Evolutionary conservation across 2,888 invertebrate genomes (phyloP), one percentile per base, ranked within the genome.

Genomic region (Leptinotarsa haldemani): DNA sequence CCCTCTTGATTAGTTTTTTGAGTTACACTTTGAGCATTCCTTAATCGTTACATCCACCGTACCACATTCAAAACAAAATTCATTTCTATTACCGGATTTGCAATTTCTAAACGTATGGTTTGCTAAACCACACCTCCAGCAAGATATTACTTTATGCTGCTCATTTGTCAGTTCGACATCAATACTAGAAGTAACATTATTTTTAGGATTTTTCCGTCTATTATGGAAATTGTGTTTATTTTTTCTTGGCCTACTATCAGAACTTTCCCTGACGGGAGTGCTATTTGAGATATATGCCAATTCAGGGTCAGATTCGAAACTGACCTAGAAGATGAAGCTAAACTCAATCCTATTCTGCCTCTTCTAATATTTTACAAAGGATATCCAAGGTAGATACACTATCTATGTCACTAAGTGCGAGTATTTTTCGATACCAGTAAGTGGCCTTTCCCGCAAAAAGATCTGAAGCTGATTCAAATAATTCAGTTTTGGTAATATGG

Each of bases 1-100:
- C 15, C 15, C 48, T 5, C 48, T 4, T 48, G 15, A 53, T 18
- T 18, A 53, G 18, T 18, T 53, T 53, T n/a, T n/a, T n/a, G 9
- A 18, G n/a, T 53, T 53, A n/a, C 78, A 78, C 15, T 25, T 52
- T 5, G 70, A 47, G 65, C 75, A 77, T 18, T 56, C 68, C 20
- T 52, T 65, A n/a, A 56, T 20, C 1, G 58, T 76, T n/a, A 77
- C 64, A 65, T 73, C 64, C 9, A 63, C 48, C 4, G 48, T 53
- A 18, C 77, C 78, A 64, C 77, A 78, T 20, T 58, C 61, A 65
- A 68, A 77, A 73, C 77, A 78, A 76, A 74, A 75, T 48, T 61
- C 3, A 25, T 4, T 25, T 25, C 25, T 25, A 25, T 25, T 25
- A 25, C 25, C 25, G 4, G 25, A 25, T 25, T 25, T 25, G 25